Evolutionary conservation across 2,113 vertebrate species (phyloP).

Genomic region (Paramormyrops kingsleyae): DNA sequence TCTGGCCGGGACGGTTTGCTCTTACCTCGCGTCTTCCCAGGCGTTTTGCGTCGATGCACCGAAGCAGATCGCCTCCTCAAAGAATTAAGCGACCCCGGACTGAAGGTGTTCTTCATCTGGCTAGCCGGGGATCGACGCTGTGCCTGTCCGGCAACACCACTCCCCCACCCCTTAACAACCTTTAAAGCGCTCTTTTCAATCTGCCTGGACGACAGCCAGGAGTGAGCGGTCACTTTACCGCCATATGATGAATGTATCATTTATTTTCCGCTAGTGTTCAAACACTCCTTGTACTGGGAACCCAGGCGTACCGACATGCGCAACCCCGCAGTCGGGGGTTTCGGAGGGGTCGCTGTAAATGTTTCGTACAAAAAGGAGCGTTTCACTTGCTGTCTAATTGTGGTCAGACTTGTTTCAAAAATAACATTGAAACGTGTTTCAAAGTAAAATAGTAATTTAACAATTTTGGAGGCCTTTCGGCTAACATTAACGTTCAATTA

Average conservation of each 20-base stretch:
- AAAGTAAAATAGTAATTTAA: not conserved
- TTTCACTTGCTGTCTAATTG: not conserved
- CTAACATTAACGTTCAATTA: not conserved
- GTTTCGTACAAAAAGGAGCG: not conserved
- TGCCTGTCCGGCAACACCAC: constrained; percentile 39
- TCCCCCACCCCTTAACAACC: constrained; percentile 42
- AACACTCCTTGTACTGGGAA: not conserved
- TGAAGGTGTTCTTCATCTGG: not conserved
- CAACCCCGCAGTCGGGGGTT: not conserved
- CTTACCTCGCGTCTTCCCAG: not conserved
- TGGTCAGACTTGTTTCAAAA: not conserved
- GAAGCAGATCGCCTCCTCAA: not conserved
- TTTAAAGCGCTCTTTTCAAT: constrained; percentile 5
- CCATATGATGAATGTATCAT: not conserved
- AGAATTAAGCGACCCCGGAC: not conserved
- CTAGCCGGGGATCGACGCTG: not conserved
- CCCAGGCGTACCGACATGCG: not conserved
- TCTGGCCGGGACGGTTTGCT: not conserved
- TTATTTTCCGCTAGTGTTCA: not conserved
- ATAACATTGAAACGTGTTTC: not conserved
- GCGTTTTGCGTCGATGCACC: not conserved
- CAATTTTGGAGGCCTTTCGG: not conserved
- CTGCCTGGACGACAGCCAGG: constrained; percentile 20
- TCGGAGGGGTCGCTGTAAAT: not conserved
- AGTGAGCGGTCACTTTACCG: constrained; percentile 5